phyloP scores from a whole-genome alignment of 2,888 invertebrate genomes.

The Orthonychiurus folsomi region DNA sequence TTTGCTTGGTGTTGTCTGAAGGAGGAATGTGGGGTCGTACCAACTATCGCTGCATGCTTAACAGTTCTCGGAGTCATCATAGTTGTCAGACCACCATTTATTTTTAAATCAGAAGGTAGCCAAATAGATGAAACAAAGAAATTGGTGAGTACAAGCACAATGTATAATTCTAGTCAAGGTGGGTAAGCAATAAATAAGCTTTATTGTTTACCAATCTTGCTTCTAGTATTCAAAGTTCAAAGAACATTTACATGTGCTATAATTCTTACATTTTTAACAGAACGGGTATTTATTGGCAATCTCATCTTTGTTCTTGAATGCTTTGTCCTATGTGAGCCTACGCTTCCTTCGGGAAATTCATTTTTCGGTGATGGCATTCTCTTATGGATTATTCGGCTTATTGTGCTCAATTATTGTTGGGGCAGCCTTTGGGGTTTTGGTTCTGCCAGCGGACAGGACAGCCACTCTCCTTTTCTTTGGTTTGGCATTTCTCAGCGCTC shows the following conservation, averaged over 20 bases:
- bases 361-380: not conserved
- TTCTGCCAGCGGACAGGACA: too few species aligned
- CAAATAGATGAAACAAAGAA: constrained; percentile 17
- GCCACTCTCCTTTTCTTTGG: too few species aligned
- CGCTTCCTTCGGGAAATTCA: not conserved
- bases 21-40: constrained; percentile 23
- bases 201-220: too few species aligned
- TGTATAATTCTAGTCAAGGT: too few species aligned
- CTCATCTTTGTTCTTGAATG: not conserved
- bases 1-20: constrained; percentile 25
- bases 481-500: too few species aligned
- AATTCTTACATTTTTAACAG: too few species aligned
- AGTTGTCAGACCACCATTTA: constrained; percentile 26
- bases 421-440: too few species aligned
- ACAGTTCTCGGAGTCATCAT: constrained; percentile 19
- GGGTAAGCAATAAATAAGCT: too few species aligned
- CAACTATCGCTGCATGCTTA: constrained; percentile 18
- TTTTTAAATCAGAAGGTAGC: constrained; percentile 23
- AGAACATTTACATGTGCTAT: too few species aligned
- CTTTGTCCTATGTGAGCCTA: not conserved
- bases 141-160: too few species aligned
- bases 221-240: too few species aligned
- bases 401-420: too few species aligned
- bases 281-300: not conserved
- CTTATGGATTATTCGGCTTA: not conserved